Percentiles rank a stretch among this genome's conserved stretches.
Evolutionary conservation across 2,797 vertebrate genomes (phyloP).

Genomic region (Hydrophis major): DNA sequence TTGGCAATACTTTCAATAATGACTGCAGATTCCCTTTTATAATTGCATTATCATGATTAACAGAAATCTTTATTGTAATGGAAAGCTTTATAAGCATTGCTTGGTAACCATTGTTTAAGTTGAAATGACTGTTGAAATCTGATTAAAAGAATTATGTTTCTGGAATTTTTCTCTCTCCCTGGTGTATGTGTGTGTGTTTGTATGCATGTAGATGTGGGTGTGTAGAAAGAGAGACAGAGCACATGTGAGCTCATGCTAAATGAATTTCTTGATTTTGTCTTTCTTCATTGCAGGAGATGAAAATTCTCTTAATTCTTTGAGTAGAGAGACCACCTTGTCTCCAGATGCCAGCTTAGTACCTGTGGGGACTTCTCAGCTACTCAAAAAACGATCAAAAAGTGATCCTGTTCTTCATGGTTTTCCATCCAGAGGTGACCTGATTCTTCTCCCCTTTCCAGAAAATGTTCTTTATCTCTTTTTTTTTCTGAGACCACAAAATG

Average conservation of each 20-base stretch:
- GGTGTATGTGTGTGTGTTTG: background rate
- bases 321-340: constrained; percentile 36
- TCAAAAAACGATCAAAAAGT: constrained; percentile 68
- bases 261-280: constrained; percentile 11
- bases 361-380: background rate
- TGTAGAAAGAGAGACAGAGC: background rate
- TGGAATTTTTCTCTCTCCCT: constrained; percentile 20
- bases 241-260: constrained; percentile 8
- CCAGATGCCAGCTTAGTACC: constrained; percentile 15
- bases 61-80: background rate
- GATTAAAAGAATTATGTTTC: background rate
- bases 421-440: constrained; percentile 68
- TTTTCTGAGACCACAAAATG: background rate
- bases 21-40: background rate
- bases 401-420: constrained; percentile 69
- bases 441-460: background rate
- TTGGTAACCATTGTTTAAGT: background rate
- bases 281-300: constrained; percentile 40
- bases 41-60: background rate
- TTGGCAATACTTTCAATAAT: background rate
- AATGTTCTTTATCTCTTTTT: background rate
- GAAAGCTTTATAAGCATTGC: background rate
- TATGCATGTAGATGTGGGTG: background rate
- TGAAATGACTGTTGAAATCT: background rate
- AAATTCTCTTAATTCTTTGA: constrained; percentile 42